phyloP scores from a whole-genome alignment of 2,797 vertebrate species.

The Cuculus canorus region DNA sequence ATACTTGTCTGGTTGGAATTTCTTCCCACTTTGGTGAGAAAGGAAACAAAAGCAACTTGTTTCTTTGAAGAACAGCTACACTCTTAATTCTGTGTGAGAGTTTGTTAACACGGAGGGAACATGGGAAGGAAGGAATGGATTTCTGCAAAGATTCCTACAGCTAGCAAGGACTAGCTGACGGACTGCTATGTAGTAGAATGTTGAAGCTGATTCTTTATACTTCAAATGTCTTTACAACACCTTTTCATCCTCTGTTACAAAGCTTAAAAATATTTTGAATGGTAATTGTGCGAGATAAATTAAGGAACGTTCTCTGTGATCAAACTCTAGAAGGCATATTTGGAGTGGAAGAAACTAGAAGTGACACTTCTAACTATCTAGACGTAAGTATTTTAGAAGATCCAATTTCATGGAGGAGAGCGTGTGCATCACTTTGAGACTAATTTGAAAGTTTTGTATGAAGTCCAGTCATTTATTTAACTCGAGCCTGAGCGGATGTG shows the following conservation, averaged over 20 bases:
- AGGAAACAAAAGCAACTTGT: background rate
- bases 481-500: accelerated
- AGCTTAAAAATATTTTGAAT: background rate
- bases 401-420: background rate
- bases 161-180: background rate
- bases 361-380: background rate
- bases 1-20: background rate
- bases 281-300: background rate
- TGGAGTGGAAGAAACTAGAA: background rate
- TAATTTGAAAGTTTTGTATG: background rate
- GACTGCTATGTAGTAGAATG: accelerated
- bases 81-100: background rate
- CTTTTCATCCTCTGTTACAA: background rate
- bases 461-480: background rate
- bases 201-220: background rate
- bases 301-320: background rate
- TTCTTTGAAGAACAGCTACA: background rate
- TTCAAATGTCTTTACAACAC: background rate
- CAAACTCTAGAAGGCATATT: background rate
- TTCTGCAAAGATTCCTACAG: background rate
- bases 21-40: background rate
- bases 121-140: background rate
- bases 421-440: background rate
- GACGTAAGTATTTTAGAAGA: background rate
- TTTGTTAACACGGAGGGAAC: background rate